Evolutionary conservation across 2,888 invertebrate species (phyloP).

Genomic region (Drosophila mayaguana): DNA sequence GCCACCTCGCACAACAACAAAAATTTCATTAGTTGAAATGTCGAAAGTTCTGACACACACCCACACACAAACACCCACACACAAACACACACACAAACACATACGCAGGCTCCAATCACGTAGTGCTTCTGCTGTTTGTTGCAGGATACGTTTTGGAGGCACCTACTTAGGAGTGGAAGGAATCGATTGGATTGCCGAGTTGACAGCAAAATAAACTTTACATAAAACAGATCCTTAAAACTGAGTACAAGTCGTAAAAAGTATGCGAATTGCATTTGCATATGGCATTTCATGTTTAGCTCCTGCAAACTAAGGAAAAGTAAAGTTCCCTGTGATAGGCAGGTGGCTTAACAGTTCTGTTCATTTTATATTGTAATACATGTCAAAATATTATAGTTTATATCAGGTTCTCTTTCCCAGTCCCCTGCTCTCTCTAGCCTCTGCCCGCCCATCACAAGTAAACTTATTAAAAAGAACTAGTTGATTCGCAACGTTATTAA

Average conservation of each 20-base stretch:
- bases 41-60: conserved; percentile 57
- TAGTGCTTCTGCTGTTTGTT: conserved; percentile 9
- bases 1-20: conserved; percentile 13
- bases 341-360: background rate
- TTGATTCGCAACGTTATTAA: background rate
- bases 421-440: background rate
- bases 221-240: conserved; percentile 17
- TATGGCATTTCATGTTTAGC: conserved; percentile 43
- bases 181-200: conserved; percentile 46
- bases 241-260: conserved; percentile 19
- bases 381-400: background rate
- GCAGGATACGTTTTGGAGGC: conserved; percentile 25
- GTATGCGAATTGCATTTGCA: conserved; percentile 61
- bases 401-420: too few species aligned
- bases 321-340: background rate
- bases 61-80: conserved; percentile 25
- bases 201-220: conserved; percentile 26
- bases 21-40: conserved; percentile 74
- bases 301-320: background rate
- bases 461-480: conserved; percentile 2
- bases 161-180: conserved; percentile 9
- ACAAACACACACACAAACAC: conserved; percentile 13
- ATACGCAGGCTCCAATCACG: conserved; percentile 20
- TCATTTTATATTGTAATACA: background rate
- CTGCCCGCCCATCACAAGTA: background rate